Evolutionary conservation across 2,888 invertebrate species (phyloP).

Genomic region (Monochamus alternatus): DNA sequence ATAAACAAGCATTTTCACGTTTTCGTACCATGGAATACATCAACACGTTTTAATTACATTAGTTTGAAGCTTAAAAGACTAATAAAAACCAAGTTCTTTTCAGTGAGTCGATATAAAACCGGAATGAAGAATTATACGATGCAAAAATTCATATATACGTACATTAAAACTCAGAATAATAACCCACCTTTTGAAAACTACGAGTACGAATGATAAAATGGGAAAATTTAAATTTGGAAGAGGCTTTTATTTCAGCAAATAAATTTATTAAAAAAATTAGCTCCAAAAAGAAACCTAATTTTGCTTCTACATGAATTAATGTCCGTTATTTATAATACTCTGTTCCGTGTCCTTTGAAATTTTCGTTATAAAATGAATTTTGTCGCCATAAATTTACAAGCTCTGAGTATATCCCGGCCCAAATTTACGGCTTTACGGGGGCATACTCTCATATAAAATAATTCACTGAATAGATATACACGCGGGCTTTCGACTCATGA

Average conservation of each 20-base stretch:
- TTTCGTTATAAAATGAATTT: slow-evolving; percentile 30
- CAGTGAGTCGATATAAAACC: too few relatives aligned
- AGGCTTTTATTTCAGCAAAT: not conserved
- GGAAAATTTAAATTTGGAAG: not conserved
- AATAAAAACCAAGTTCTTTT: too few relatives aligned
- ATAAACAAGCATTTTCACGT: too few relatives aligned
- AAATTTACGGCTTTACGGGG: slow-evolving; percentile 24
- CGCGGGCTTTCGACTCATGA: slow-evolving; percentile 3
- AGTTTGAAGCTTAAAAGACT: too few relatives aligned
- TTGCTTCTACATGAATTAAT: slow-evolving; percentile 4
- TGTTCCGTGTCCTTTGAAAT: slow-evolving; percentile 21
- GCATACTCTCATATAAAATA: slow-evolving; percentile 23
- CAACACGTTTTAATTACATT: too few relatives aligned
- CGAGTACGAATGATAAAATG: not conserved
- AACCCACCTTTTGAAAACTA: not conserved
- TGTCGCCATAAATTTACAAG: slow-evolving; percentile 25
- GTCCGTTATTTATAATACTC: slow-evolving; percentile 18
- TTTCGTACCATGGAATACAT: too few relatives aligned
- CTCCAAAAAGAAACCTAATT: not conserved
- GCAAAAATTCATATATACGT: too few relatives aligned
- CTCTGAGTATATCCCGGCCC: slow-evolving; percentile 11
- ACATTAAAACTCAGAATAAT: too few relatives aligned
- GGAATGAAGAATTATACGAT: too few relatives aligned
- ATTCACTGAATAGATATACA: slow-evolving; percentile 14
- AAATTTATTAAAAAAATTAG: slow-evolving; percentile 23